phyloP scores from a whole-genome alignment of 2,797 vertebrate species.

The Spea hammondii region DNA sequence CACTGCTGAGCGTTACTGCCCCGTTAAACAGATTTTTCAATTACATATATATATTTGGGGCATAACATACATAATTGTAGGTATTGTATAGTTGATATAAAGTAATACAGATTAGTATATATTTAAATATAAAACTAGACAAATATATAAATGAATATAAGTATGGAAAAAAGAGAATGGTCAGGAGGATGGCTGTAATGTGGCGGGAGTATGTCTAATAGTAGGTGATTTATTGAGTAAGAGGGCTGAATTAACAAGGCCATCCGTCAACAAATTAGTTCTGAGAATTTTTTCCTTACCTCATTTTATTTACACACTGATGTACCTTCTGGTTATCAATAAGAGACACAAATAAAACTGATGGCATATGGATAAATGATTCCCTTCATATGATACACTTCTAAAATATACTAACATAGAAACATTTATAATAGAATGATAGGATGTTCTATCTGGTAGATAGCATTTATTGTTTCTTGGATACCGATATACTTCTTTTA shows the following conservation, averaged over 20 bases:
- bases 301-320: constrained; percentile 39
- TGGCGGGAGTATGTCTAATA: constrained; percentile 17
- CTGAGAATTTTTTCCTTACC: constrained; percentile 22
- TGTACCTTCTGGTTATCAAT: constrained; percentile 31
- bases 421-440: neutral
- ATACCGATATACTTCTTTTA: no score
- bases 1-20: no score
- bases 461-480: neutral
- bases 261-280: constrained; percentile 44
- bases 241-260: constrained; percentile 41
- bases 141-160: neutral
- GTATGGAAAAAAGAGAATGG: neutral
- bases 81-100: no score
- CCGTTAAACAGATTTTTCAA: no score
- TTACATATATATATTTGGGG: no score
- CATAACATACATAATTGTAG: no score
- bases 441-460: neutral
- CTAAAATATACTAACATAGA: constrained; percentile 6
- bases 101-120: no score
- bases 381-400: constrained; percentile 10
- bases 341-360: constrained; percentile 21
- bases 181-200: neutral
- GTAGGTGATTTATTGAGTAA: constrained; percentile 43
- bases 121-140: no score
- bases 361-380: constrained; percentile 22